These are phyloP conservation scores for Hiodon alosoides DNA, from an alignment of 2,113 vertebrate genomes.

Conservation along the genomic window DNA sequence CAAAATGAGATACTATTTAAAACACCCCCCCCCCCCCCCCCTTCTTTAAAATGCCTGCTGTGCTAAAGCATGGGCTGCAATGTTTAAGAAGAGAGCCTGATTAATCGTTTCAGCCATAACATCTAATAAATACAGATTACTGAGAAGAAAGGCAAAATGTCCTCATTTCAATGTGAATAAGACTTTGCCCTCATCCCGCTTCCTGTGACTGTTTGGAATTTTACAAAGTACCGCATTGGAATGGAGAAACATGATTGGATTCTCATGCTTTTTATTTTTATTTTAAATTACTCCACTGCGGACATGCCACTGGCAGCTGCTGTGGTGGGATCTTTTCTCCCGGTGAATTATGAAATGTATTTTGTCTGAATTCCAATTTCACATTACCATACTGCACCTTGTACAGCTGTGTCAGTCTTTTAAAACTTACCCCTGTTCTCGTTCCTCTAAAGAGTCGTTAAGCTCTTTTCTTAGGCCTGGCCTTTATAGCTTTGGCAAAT, in stretches of 20 bases:
- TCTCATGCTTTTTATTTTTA: neutral
- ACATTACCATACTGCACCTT: conserved; percentile 35
- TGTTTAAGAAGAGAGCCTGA: conserved; percentile 63
- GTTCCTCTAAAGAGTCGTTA: conserved; percentile 30
- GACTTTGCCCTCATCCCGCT: conserved; percentile 1
- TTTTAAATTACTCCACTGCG: conserved; percentile 28
- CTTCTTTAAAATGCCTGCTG: too few relatives aligned
- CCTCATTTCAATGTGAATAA: conserved; percentile 37
- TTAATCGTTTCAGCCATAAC: conserved; percentile 47
- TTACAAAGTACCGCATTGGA: conserved; percentile 30
- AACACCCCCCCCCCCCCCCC: too few relatives aligned
- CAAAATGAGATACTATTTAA: too few relatives aligned
- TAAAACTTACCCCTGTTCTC: conserved; percentile 33
- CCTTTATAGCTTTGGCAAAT: conserved; percentile 39
- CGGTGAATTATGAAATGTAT: conserved; percentile 37
- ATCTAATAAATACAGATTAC: neutral
- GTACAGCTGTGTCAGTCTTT: conserved; percentile 21
- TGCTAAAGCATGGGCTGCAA: too few relatives aligned
- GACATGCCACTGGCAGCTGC: conserved; percentile 29
- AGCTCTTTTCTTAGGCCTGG: conserved; percentile 27
- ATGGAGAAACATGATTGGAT: conserved; percentile 32
- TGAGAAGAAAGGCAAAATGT: conserved; percentile 16
- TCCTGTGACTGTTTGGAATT: conserved; percentile 26
- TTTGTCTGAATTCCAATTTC: conserved; percentile 35
- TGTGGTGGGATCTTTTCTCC: conserved; percentile 1